Base-by-base conservation (phyloP, 2,797 vertebrate genomes). In the Chaetophractus vellerosus region DNA sequence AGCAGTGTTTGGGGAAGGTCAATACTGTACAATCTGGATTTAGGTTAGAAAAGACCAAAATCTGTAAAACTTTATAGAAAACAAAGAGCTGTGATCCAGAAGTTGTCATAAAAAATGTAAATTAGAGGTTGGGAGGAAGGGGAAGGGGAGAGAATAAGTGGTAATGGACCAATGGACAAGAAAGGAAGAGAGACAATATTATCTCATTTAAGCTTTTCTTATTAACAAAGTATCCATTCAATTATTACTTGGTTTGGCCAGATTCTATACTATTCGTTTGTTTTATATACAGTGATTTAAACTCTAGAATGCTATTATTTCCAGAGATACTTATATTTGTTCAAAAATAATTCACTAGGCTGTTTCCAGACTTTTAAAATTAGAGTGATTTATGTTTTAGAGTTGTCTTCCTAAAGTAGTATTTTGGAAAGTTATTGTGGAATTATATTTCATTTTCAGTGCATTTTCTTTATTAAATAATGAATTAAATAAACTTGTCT, bases 391-490 rank as follows among this genome's bases (percentile, higher is more conserved):
- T 89, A 16, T n/a, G 33, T 23, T 87, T 95, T 71, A 72, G 90
- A 82, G 41, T 95, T 91, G 4, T 94, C 75, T 93, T 89, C 18
- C 38, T 91, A 16, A 94, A 87, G 64, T 88, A 80, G 19, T 69
- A 52, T 50, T 87, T 76, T 93, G 48, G 41, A 93, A 48, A 81
- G 26, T 85, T 84, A 55, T 50, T 68, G 15, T 87, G 14, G 26
- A 61, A 83, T 82, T 79, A 75, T 74, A 64, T 80, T 63, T 82
- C 61, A n/a, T 61, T 95, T 95, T 78, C 12, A 79, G 3, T 72
- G 50, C 2, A n/a, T 83, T 92, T 94, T 91, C n/a, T 61, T 92
- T 52, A 55, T 88, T 85, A 91, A 78, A 75, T 93, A 84, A 57
- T 88, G 18, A 93, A 85, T 80, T 50, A 38, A 94, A 75, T 68